These are phyloP conservation scores for Scomber colias DNA, from an alignment of 2,113 vertebrate genomes.

Conservation along the genomic window DNA sequence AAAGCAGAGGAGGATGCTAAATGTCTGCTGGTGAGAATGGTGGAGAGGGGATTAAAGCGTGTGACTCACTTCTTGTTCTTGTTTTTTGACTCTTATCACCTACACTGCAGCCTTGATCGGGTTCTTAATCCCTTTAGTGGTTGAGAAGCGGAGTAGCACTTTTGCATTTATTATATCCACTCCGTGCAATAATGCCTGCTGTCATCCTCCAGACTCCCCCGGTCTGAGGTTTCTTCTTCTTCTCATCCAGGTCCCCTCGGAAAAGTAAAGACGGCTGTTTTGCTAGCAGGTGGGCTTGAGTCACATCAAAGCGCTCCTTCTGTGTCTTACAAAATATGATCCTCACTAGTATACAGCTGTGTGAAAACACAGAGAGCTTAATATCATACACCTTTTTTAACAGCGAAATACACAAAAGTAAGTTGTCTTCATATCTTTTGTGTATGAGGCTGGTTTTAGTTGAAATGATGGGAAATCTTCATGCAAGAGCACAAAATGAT, in stretches of 20 bases:
- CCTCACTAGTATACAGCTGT: not conserved
- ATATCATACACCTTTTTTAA: not conserved
- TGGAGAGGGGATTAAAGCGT: slow-evolving; percentile 53
- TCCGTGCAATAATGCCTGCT: slow-evolving; percentile 38
- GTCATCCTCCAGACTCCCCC: slow-evolving; percentile 46
- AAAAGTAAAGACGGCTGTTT: slow-evolving; percentile 29
- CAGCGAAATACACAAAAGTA: not conserved
- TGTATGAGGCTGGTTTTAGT: too few species aligned
- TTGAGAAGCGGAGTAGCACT: slow-evolving; percentile 45
- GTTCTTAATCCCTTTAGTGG: slow-evolving; percentile 70
- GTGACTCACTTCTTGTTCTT: slow-evolving; percentile 68
- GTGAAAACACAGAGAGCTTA: not conserved
- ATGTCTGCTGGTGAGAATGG: slow-evolving; percentile 51
- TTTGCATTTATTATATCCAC: slow-evolving; percentile 45
- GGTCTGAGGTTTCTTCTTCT: slow-evolving; percentile 39
- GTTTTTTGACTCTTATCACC: slow-evolving; percentile 69
- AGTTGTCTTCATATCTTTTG: too few species aligned
- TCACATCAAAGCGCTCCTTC: slow-evolving; percentile 44
- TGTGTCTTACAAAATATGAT: slow-evolving; percentile 6
- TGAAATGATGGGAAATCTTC: too few species aligned
- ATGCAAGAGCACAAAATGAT: too few species aligned
- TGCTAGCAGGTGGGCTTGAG: slow-evolving; percentile 54
- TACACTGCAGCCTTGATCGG: slow-evolving; percentile 66
- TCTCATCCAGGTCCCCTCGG: slow-evolving; percentile 25
- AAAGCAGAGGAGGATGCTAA: slow-evolving; percentile 61